Base-by-base conservation (phyloP, 35 echinoderm and acorn worm species). In the Strongylocentrotus purpuratus region DNA sequence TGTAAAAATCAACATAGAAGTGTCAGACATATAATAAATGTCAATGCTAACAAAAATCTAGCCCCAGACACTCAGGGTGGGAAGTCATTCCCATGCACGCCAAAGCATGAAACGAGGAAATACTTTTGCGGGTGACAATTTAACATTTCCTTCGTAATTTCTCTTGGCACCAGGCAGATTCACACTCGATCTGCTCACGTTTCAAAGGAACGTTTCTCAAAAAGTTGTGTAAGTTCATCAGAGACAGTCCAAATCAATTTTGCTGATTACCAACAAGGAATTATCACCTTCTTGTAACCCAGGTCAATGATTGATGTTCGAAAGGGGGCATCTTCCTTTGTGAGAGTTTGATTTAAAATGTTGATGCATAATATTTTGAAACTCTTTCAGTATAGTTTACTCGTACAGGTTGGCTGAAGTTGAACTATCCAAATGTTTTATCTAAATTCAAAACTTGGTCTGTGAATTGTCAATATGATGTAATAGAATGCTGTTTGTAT, bases 101-200 rank as follows among this genome's bases (percentile, higher is more conserved):
- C 9, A 2, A 45, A 33, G 87, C 87, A 46, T 89, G 87, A 89
- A 89, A 46, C 4, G 18, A 89, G 87, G 87, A 46, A 89, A 89
- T 33, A 89, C 45, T 89, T 46, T 89, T 89, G 45, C 87, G 33
- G 87, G 87, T 89, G 87, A 89, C 87, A 89, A 89, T 89, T 89
- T 89, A 89, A 89, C 87, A 89, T 89, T 89, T 89, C 87, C 87
- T 89, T 46, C 12, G 87, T 89, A 89, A 89, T 89, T 89, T 89
- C 45, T 33, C 87, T 46, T 89, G 87, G 87, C 87, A 89, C 87
- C 87, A 89, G 87, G 14, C 87, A 32, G 87, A 89, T 89, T 89
- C 87, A 89, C 45, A 32, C 87, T 25, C 87, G 41, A 45, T 78
- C 65, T 78, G 65, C 65, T n/a, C 22, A 78, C 7, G 65, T 78